phyloP scores from a whole-genome alignment of 2,888 invertebrate genomes.

The Cataglyphis altisquamis region DNA sequence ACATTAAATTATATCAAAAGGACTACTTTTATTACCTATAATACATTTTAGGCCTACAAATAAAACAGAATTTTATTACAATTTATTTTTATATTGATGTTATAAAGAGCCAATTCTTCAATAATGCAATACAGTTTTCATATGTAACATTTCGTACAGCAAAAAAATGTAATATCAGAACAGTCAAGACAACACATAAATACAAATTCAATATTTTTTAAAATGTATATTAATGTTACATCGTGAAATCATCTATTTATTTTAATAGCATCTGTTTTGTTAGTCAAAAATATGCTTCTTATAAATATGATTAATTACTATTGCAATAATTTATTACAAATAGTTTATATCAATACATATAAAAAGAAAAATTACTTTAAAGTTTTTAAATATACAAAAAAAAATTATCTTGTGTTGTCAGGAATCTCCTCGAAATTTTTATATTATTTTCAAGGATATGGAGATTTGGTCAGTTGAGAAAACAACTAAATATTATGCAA shows the following conservation, averaged over 20 bases:
- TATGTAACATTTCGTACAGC: constrained; percentile 32
- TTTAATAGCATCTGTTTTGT: constrained; percentile 17
- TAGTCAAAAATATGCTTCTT: not conserved
- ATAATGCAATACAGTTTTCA: constrained; percentile 54
- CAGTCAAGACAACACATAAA: not conserved
- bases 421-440: not conserved
- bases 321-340: not conserved
- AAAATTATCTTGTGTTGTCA: not conserved
- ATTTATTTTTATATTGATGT: constrained; percentile 77
- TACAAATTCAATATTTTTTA: constrained; percentile 35
- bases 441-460: not conserved
- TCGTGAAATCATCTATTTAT: not conserved
- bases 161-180: constrained; percentile 19
- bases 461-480: not conserved
- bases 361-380: not conserved
- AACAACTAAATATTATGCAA: not conserved
- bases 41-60: constrained; percentile 32
- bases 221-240: constrained; percentile 10
- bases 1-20: not conserved
- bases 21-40: not conserved
- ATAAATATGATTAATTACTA: not conserved
- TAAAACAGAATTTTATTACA: constrained; percentile 48
- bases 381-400: not conserved
- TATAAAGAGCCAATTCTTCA: constrained; percentile 58
- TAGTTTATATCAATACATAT: not conserved